A percentile compares a stretch with the other conserved stretches of the same genome.
phyloP scores from a whole-genome alignment of 2,113 vertebrate genomes.

The Perca flavescens region DNA sequence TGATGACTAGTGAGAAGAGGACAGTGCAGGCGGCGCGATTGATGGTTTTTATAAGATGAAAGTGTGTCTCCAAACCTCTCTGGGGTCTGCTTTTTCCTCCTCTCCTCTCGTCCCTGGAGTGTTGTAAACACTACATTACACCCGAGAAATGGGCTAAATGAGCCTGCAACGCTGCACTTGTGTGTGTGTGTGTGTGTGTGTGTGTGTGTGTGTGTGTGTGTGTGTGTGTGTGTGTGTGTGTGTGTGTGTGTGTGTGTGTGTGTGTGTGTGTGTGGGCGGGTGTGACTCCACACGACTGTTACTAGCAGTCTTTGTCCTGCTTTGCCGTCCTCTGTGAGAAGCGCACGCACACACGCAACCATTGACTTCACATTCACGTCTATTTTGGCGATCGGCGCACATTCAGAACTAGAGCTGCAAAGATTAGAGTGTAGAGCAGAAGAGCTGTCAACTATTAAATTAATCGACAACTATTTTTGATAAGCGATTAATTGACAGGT shows the following conservation, averaged over 20 bases:
- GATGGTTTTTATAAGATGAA: not conserved
- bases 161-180: slow-evolving; percentile 33
- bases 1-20: no score
- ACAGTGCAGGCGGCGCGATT: no score
- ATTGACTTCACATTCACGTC: no score
- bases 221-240: not conserved
- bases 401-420: no score
- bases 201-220: slow-evolving; percentile 26
- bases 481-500: no score
- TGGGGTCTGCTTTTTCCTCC: not conserved
- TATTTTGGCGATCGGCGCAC: no score
- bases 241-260: not conserved
- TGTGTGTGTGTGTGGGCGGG: slow-evolving; percentile 31
- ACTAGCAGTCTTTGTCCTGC: slow-evolving; percentile 37
- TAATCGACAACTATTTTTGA: no score
- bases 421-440: no score
- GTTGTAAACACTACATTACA: slow-evolving; percentile 55
- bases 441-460: no score
- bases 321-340: not conserved
- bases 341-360: no score
- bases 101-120: slow-evolving; percentile 26
- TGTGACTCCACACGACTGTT: slow-evolving; percentile 22
- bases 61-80: slow-evolving; percentile 18
- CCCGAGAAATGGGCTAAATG: slow-evolving; percentile 46
- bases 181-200: no score